Evolutionary conservation across 2,113 vertebrate genomes (phyloP).

Genomic region (Himantopus leucocephalus): DNA sequence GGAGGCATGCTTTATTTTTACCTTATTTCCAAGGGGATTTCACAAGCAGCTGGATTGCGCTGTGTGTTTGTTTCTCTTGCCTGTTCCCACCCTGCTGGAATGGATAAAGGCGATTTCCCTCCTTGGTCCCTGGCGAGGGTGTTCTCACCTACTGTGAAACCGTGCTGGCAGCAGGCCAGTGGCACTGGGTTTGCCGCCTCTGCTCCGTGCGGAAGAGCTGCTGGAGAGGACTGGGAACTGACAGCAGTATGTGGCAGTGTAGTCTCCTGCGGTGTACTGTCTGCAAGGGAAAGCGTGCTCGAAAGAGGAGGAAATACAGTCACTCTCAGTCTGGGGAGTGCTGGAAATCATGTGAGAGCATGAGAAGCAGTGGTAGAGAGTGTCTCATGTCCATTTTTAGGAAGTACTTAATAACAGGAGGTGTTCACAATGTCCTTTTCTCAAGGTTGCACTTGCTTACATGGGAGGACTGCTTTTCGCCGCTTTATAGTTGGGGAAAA

Average conservation of each 20-base stretch:
- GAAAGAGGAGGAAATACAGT: background rate
- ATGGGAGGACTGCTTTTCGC: background rate
- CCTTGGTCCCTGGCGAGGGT: background rate
- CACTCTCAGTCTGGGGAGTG: background rate
- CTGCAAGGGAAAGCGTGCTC: background rate
- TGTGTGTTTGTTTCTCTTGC: background rate
- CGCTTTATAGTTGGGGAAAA: background rate
- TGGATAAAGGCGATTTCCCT: background rate
- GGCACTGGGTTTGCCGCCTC: background rate
- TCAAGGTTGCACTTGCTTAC: background rate
- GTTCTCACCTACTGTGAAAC: background rate
- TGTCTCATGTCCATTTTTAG: background rate
- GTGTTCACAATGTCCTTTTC: background rate
- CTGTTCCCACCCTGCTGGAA: fast-evolving
- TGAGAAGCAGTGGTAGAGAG: background rate
- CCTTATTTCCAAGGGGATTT: background rate
- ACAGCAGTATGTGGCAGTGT: background rate
- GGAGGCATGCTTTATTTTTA: background rate
- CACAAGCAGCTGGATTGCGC: background rate
- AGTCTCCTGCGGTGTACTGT: background rate
- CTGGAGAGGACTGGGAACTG: background rate
- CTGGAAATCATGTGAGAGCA: background rate
- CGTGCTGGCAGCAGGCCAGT: fast-evolving
- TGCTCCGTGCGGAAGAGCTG: background rate
- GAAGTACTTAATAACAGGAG: background rate